These are phyloP conservation scores for Sphecodes monilicornis DNA, from an alignment of 2,888 invertebrate species.

Conservation along the genomic window DNA sequence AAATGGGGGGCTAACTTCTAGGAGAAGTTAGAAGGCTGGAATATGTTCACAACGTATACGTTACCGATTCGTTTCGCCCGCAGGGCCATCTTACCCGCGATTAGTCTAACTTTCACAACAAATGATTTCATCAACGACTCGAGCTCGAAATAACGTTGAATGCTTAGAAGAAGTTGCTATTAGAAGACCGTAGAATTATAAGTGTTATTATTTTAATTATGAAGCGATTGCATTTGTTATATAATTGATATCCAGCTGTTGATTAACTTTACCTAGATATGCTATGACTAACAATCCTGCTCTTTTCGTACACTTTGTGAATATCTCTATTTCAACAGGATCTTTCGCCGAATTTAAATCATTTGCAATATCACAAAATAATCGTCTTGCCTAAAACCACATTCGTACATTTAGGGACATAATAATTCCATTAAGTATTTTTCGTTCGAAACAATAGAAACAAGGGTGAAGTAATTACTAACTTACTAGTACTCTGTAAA, in stretches of 20 bases:
- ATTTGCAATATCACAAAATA: fast-evolving
- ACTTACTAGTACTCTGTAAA: not conserved
- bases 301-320: fast-evolving
- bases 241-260: not conserved
- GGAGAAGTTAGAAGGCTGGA: no score
- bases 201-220: not conserved
- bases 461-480: not conserved
- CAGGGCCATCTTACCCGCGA: no score
- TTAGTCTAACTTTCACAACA: no score
- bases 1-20: no score
- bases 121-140: no score
- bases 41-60: no score
- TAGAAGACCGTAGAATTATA: not conserved
- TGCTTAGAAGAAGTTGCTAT: no score
- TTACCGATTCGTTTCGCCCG: no score
- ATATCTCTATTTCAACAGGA: not conserved
- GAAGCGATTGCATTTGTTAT: not conserved
- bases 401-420: not conserved
- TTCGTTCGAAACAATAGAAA: no score
- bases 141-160: no score
- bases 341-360: not conserved
- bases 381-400: not conserved
- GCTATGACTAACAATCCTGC: fast-evolving
- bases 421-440: no score
- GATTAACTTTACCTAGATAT: not conserved